Conservation (phyloP, 2,113 vertebrate genomes). For the Amia ocellicauda region DNA sequence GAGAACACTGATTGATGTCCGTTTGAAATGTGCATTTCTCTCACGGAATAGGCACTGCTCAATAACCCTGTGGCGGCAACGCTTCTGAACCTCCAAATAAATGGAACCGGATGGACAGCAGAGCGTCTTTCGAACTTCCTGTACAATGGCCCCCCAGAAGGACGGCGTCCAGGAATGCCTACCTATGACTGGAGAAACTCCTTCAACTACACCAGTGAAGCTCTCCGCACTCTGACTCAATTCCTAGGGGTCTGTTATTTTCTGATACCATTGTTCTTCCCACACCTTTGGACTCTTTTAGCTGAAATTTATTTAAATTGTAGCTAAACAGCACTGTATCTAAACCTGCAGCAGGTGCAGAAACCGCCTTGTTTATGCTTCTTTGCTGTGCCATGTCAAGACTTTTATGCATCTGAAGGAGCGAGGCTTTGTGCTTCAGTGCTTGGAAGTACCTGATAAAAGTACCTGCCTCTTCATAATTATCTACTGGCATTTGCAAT, state of each 20-base stretch:
- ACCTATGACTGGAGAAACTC: constrained; percentile 68
- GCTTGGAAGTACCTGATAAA: too few species aligned
- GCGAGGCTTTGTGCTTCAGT: too few species aligned
- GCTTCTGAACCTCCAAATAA: constrained; percentile 60
- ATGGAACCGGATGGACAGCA: constrained; percentile 62
- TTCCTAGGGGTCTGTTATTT: constrained; percentile 77
- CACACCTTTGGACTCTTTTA: too few species aligned
- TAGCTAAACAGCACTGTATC: too few species aligned
- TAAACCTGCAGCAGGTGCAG: too few species aligned
- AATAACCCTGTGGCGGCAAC: constrained; percentile 58
- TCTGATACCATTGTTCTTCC: neutral
- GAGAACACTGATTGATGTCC: neutral
- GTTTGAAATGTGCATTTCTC: neutral
- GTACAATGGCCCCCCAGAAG: constrained; percentile 64
- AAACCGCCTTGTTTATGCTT: too few species aligned
- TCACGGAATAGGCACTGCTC: constrained; percentile 65
- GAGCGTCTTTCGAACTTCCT: constrained; percentile 72
- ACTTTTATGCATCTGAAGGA: too few species aligned
- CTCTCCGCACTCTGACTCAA: constrained; percentile 70
- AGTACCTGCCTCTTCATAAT: too few species aligned
- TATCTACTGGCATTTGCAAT: too few species aligned
- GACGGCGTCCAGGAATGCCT: constrained; percentile 44
- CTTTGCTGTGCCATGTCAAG: too few species aligned
- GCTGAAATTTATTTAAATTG: too few species aligned
- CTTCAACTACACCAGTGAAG: constrained; percentile 74